phyloP scores from a whole-genome alignment of 2,113 vertebrate genomes.

The Megaleporinus macrocephalus region DNA sequence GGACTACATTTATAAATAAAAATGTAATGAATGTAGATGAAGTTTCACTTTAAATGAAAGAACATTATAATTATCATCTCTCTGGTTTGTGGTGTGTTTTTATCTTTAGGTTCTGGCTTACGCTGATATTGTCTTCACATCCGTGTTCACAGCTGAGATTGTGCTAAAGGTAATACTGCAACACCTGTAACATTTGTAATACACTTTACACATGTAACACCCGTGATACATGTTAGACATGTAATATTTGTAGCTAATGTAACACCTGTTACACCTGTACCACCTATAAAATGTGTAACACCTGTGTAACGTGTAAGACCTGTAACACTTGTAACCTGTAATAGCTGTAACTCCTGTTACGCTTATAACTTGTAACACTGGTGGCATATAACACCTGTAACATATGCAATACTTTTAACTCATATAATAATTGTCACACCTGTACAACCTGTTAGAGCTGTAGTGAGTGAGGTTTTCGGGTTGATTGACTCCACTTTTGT shows the following conservation, averaged over 20 bases:
- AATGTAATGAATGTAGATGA: no score
- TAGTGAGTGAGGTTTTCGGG: background rate
- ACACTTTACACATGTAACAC: background rate
- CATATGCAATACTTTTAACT: background rate
- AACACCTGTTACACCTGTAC: background rate
- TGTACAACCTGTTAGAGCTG: background rate
- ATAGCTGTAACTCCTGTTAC: background rate
- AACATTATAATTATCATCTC: background rate
- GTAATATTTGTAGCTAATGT: no score
- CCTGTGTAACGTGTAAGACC: background rate
- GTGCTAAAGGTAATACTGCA: constrained; percentile 84
- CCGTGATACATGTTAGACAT: background rate
- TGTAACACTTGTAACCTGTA: no score
- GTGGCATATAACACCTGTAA: background rate
- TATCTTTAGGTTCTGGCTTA: constrained; percentile 83
- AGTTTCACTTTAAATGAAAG: no score
- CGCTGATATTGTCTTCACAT: constrained; percentile 90
- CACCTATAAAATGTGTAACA: background rate
- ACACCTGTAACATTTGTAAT: background rate
- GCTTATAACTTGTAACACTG: background rate
- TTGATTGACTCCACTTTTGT: background rate
- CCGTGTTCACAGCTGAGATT: constrained; percentile 93
- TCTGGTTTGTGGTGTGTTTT: background rate
- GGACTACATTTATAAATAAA: no score
- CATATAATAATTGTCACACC: no score